Base-by-base conservation (phyloP, 2,113 vertebrate species). In the Anoplopoma fimbria region DNA sequence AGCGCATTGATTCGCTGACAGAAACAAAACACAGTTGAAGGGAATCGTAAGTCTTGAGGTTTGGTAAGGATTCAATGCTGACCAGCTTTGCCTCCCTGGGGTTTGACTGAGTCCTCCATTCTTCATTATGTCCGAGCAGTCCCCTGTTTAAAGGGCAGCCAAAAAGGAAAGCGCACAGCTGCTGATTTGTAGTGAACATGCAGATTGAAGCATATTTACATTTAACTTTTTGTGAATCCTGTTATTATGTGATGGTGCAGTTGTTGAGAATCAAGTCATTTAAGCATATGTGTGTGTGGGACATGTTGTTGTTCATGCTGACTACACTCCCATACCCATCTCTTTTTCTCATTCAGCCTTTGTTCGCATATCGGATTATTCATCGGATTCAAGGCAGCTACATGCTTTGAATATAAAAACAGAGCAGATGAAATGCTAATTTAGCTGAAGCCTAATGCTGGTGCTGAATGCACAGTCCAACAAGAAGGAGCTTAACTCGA, bases 331-430 rank as follows among this genome's bases (percentile, higher is more conserved):
- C 55, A 29, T 13, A 45, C 62, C 62, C 61, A 55, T 27, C 29
- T 83, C 36, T 33, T 45, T 72, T 65, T 77, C 65, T 82, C 71
- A 57, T 53, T 42, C 36, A n/a, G 62, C 17, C 65, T 67, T 38
- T 62, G 27, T 62, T 76, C 68, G 75, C 70, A 72, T 72, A 75
- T 91, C 76, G 82, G 76, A 83, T 88, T 89, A 82, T 88, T 91
- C 86, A 79, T 89, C 29, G 62, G 19, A 80, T 83, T 81, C 75
- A 38, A 82, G 67, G 82, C 79, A 13, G 29, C 86, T 72, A 57
- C 83, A 84, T 14, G 78, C 64, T 36, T 69, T 70, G 83, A 83
- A 91, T 85, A 73, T 83, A 67, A 86, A 91, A 85, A 72, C 40
- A 75, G 68, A 74, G 72, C 51, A 58, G 31, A 70, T 27, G 36